Base-by-base conservation (phyloP, 1,140 invertebrate genomes). In the Heliconius hewitsoni region DNA sequence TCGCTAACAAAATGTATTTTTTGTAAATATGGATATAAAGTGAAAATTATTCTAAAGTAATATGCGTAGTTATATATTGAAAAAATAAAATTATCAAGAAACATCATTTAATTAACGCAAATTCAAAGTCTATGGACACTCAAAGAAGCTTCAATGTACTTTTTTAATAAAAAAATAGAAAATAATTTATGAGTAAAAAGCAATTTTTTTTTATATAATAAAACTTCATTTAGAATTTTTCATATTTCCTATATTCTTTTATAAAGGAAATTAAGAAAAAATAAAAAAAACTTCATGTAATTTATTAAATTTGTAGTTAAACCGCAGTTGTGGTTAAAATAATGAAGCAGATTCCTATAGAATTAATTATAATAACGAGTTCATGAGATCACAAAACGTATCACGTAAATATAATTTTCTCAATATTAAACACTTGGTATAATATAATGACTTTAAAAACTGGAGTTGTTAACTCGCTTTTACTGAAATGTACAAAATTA, bases 401-500 rank as follows among this genome's bases (percentile, higher is more conserved):
- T 76, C 30, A 71, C 55, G 16, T 66, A 72, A 52, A 77, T 81
- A 75, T 77, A 77, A 66, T 81, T 78, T 78, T 66, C 70, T 78
- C 73, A 70, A 75, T 74, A 78, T 72, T 52, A 66, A 84, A 81
- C 81, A 77, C 76, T 75, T 57, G 66, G 66, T 66, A 81, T 79
- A 46, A 16, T 46, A 76, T 82, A 84, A 84, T 79, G 74, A 78
- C 66, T 79, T 84, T 84, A 84, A 84, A 82, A 82, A 78, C 81
- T 77, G 74, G 74, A 79, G 79, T 39, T 71, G 5, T 80, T 77
- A 82, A 84, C 78, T 77, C 74, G 81, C 80, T 82, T 83, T 81
- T 82, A 82, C 77, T 78, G 81, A 80, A 85, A 82, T 81, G 77
- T 77, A 79, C 78, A 82, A 83, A 83, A 79, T 34, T 79, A 82